Evolutionary conservation across 2,797 vertebrate genomes (phyloP).

Genomic region (Lycodopsis pacificus): DNA sequence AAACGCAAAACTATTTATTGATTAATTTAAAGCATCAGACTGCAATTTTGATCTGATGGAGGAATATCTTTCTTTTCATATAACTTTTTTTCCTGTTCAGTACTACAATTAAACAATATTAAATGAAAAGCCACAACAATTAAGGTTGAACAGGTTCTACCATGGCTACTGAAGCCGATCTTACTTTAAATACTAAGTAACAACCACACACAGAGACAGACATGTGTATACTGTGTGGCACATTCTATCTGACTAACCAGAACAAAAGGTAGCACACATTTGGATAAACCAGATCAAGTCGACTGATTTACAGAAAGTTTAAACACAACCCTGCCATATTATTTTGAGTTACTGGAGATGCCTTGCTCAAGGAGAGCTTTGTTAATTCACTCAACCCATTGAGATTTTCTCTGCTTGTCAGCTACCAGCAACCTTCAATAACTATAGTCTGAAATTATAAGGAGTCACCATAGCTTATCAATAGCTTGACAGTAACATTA

Average conservation of each 20-base stretch:
- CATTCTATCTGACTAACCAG: neutral
- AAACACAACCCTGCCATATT: constrained; percentile 6
- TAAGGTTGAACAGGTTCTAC: neutral
- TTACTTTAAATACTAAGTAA: neutral
- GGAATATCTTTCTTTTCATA: neutral
- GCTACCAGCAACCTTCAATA: neutral
- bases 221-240: neutral
- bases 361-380: neutral
- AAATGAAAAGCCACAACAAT: neutral
- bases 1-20: neutral
- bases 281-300: neutral
- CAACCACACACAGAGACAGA: constrained; percentile 23
- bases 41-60: neutral
- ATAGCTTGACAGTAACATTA: neutral
- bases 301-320: neutral
- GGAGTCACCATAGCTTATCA: neutral
- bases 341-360: neutral
- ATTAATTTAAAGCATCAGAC: constrained; percentile 14
- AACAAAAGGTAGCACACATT: neutral
- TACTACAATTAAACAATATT: neutral
- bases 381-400: neutral
- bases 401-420: neutral
- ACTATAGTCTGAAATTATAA: neutral
- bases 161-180: neutral
- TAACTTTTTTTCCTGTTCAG: neutral